Evolutionary conservation across 2,888 invertebrate species (phyloP).

Genomic region (Latheticus oryzae): DNA sequence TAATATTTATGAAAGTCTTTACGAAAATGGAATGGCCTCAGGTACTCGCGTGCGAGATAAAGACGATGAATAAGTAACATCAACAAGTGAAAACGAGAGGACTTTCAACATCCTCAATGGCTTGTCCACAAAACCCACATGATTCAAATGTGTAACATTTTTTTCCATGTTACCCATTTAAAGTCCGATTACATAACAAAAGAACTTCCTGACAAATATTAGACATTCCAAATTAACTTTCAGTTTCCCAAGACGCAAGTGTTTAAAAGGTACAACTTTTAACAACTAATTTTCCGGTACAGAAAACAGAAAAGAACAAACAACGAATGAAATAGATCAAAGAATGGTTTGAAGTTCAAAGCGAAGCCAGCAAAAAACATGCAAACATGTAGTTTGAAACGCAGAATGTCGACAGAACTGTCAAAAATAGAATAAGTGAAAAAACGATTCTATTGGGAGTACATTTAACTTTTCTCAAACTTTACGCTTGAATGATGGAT

Average conservation of each 20-base stretch:
- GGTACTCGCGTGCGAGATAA: constrained; percentile 36
- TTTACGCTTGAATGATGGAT: constrained; percentile 25
- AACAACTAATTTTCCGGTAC: constrained; percentile 30
- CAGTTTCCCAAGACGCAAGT: constrained; percentile 3
- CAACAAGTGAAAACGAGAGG: constrained; percentile 39
- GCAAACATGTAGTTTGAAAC: constrained; percentile 1
- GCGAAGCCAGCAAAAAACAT: constrained; percentile 4
- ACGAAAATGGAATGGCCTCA: constrained; percentile 40
- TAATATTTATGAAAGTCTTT: constrained; percentile 47
- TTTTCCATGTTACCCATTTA: constrained; percentile 11
- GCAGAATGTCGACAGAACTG: constrained; percentile 15
- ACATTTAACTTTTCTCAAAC: constrained; percentile 28
- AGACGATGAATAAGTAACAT: constrained; percentile 35
- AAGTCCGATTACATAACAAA: constrained; percentile 12
- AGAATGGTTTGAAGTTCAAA: constrained; percentile 25
- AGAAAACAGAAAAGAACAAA: constrained; percentile 22
- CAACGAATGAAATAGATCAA: constrained; percentile 23
- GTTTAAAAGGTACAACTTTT: constrained; percentile 25
- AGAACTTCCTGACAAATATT: constrained; percentile 4
- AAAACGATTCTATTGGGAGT: constrained; percentile 19
- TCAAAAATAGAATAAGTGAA: constrained; percentile 23
- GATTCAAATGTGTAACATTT: constrained; percentile 6
- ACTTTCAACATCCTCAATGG: too few species aligned
- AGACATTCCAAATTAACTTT: constrained; percentile 7
- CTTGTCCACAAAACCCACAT: constrained; percentile 6